Evolutionary conservation across 2,113 vertebrate genomes (phyloP).

Genomic region (Anguilla rostrata): DNA sequence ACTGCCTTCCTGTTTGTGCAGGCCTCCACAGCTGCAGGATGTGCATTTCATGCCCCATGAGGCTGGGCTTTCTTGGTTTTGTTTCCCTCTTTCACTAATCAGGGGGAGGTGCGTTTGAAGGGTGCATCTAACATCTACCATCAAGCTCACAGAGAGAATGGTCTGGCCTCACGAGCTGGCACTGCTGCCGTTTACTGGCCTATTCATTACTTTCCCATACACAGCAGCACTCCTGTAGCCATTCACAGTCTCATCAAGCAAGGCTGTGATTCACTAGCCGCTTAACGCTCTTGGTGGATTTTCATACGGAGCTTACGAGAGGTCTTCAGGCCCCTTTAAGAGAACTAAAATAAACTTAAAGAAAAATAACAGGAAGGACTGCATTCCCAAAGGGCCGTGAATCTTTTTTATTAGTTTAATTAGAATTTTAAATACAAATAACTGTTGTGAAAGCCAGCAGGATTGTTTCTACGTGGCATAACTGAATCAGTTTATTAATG

Average conservation of each 20-base stretch:
- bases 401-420: not conserved
- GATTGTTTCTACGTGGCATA: not conserved
- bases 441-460: not conserved
- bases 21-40: not conserved
- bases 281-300: not conserved
- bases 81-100: constrained; percentile 7
- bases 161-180: not conserved
- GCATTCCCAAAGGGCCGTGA: not conserved
- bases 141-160: not conserved
- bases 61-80: not conserved
- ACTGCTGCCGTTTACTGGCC: not conserved
- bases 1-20: not conserved
- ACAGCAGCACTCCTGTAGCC: too few species aligned
- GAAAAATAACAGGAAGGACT: not conserved
- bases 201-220: not conserved
- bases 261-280: too few species aligned
- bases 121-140: not conserved
- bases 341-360: not conserved
- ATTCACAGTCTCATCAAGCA: not conserved
- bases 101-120: not conserved
- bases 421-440: not conserved
- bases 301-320: not conserved
- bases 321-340: not conserved
- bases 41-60: not conserved
- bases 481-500: constrained; percentile 1